Evolutionary conservation across 1,140 invertebrate genomes (phyloP).

Genomic region (Drosophila ironensis): DNA sequence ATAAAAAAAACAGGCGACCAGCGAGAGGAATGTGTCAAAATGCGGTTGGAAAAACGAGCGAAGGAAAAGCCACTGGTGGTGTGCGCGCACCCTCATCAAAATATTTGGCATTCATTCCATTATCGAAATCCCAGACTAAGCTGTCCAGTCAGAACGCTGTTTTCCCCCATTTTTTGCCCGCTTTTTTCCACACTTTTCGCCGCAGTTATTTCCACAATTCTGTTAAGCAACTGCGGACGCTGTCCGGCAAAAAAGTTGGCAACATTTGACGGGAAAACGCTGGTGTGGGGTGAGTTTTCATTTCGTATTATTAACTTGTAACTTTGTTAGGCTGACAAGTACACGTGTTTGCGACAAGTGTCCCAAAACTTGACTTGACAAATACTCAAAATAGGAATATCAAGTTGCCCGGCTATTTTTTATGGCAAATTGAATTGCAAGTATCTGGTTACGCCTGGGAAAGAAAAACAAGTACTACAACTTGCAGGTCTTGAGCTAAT

Average conservation of each 20-base stretch:
- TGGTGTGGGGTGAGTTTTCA: neutral
- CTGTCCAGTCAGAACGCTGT: conserved; percentile 28
- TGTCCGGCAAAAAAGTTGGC: conserved; percentile 30
- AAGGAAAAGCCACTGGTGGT: neutral
- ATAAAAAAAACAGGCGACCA: neutral
- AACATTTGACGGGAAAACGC: conserved; percentile 37
- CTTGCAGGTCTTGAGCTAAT: no score
- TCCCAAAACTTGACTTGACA: conserved; percentile 66
- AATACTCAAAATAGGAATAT: conserved; percentile 39
- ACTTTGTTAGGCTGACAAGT: conserved; percentile 69
- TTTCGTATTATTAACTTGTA: conserved; percentile 23
- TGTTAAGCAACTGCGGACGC: conserved; percentile 41
- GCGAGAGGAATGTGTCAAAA: conserved; percentile 64
- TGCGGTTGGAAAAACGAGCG: conserved; percentile 53
- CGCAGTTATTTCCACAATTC: conserved; percentile 21
- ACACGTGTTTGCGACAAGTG: conserved; percentile 78
- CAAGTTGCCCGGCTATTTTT: conserved; percentile 10
- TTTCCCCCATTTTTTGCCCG: no score
- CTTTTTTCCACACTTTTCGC: conserved; percentile 17
- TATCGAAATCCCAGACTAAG: conserved; percentile 79
- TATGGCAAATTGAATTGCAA: conserved; percentile 71
- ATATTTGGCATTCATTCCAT: conserved; percentile 79
- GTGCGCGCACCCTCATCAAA: conserved; percentile 67
- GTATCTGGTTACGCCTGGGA: conserved; percentile 75
- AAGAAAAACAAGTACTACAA: no score